Evolutionary conservation across 2,113 vertebrate genomes (phyloP), one percentile per base, ranked within the genome.

Genomic region (Erythrocercus mccallii): DNA sequence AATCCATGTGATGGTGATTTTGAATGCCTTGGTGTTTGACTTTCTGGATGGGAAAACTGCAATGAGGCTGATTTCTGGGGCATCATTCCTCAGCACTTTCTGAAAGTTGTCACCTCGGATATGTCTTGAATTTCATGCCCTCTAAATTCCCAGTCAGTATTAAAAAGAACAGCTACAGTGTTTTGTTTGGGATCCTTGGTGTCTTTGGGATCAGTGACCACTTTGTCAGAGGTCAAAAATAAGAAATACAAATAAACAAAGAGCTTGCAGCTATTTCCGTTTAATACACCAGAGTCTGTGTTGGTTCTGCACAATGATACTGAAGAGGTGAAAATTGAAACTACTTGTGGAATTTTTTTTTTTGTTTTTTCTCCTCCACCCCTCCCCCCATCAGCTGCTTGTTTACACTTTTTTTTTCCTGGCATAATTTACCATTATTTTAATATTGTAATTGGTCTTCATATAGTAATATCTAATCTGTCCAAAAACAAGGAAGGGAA

Each of bases 221-320:
- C 74, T 90, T 94, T 77, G 30, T 86, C 82, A 93, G 81, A 80
- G 85, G 85, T 95, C 45, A 92, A 73, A 94, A 95, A 54, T 25
- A 86, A 87, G 61, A 87, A 94, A 77, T 24, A 42, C 12, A 89
- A 95, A 90, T 66, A 95, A 94, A 84, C 64, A 92, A 91, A 79
- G 66, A 62, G 37, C 44, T 87, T 92, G 65, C 44, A 91, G 38
- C 40, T 88, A 90, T 94, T 96, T 94, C 90, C 2, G 0, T 83
- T 93, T 77, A 82, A 82, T 93, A 85, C 62, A 73, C 47, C 42
- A 88, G 54, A 83, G 81, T 58, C 57, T 87, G n/a, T 74, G 18
- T 64, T 65, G 53, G 33, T 85, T 83, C 51, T 92, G 42, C 35
- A 47, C 66, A 56, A n/a, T 47, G 58, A 73, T 51, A 47, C 54